Evolutionary conservation across 2,797 vertebrate species (phyloP), one percentile per base, ranked within the genome.

Genomic region (Tiaroga cobitis): DNA sequence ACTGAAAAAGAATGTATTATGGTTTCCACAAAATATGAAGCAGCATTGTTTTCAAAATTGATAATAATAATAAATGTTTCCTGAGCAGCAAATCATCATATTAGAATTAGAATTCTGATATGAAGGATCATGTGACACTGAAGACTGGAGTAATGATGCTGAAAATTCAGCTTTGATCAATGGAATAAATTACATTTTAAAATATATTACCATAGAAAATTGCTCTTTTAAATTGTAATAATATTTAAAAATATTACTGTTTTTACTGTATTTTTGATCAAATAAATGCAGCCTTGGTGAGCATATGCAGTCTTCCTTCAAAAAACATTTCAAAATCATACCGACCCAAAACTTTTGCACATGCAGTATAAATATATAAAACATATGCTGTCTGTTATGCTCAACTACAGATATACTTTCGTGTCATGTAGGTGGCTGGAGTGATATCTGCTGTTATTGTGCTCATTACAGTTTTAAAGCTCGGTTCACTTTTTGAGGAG

Each of bases 401-500:
- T 49, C 41, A 69, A 68, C 21, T 63, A 34, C 29, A 37, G 19
- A 19, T 75, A 41, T 49, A 21, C 19, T 21, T 80, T 32, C 86
- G 37, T 88, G 59, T 87, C 18, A 86, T 79, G n/a, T 87, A 95
- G 95, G 89, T 95, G 81, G 94, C 92, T 0, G 93, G 93, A 32
- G 90, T 96, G 7, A 26, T 98, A 1, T 95, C 98, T 0, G 96
- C 96, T 11, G 80, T 97, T 81, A 93, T 99, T 72, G 96, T 99
- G 89, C 94, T 99, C 56, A 90, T 97, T 75, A 95, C 96, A 51
- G 94, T 99, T 67, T 68, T 99, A 85, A 96, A 97, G 92, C 94
- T 99, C 0, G 97, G 98, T 26, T 87, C 97, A 74, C 95, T 99
- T 80, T 99, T 99, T 92, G 92, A 92, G 56, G 92, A 96, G 46